Percentiles rank a stretch among this genome's conserved stretches.
These are phyloP conservation scores for Caenorhabditis parvicauda DNA, from an alignment of 2,888 invertebrate species.

Conservation along the genomic window DNA sequence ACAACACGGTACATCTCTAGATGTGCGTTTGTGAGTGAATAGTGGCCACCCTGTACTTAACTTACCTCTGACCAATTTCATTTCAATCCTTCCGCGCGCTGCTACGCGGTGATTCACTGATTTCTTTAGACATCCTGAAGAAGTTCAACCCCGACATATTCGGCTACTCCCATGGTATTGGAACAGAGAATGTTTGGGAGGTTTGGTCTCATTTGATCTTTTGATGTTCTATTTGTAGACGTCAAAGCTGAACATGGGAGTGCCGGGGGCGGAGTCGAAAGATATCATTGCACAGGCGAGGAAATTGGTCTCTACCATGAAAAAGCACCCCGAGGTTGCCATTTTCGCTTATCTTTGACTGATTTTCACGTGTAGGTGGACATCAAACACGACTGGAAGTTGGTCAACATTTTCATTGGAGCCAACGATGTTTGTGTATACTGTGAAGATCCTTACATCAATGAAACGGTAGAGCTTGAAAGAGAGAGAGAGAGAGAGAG, in stretches of 20 bases:
- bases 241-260: conserved; percentile 36
- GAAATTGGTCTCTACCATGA: conserved; percentile 34
- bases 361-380: conserved; percentile 35
- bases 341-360: not conserved
- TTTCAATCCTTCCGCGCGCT: no score
- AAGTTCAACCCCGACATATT: conserved; percentile 74
- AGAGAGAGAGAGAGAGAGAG: no score
- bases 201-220: conserved; percentile 1
- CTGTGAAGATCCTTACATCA: conserved; percentile 33
- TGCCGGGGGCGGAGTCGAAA: conserved; percentile 37
- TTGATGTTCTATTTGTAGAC: conserved; percentile 1
- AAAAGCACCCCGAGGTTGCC: conserved; percentile 32
- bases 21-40: no score
- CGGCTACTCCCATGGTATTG: conserved; percentile 60
- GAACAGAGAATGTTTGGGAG: conserved; percentile 41
- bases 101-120: not conserved
- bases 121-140: conserved; percentile 70
- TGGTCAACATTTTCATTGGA: conserved; percentile 54
- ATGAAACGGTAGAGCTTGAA: conserved; percentile 14
- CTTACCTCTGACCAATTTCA: not conserved
- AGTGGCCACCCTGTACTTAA: no score
- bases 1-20: no score
- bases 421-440: conserved; percentile 50
- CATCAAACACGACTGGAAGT: conserved; percentile 50
- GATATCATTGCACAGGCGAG: conserved; percentile 39